Evolutionary conservation across 2,888 invertebrate species (phyloP).

Genomic region (Diplazon laetatorius): DNA sequence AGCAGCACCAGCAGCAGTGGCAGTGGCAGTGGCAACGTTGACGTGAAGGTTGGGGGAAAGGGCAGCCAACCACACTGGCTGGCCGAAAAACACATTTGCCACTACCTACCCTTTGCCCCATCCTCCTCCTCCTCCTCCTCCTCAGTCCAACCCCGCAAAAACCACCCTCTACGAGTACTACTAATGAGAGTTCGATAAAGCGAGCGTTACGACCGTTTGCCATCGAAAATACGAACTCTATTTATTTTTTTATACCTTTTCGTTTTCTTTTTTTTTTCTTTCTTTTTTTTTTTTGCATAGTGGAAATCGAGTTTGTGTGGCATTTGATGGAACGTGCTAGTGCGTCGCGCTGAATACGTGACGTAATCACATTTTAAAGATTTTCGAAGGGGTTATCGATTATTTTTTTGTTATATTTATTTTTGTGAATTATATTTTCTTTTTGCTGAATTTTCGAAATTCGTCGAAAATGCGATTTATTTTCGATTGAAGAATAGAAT

Average conservation of each 20-base stretch:
- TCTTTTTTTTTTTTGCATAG: slow-evolving; percentile 14
- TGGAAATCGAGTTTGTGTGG: neutral
- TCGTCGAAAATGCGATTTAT: neutral
- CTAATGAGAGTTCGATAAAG: slow-evolving; percentile 83
- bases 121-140: slow-evolving; percentile 36
- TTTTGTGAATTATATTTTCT: no score
- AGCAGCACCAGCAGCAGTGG: slow-evolving; percentile 38
- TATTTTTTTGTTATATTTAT: neutral
- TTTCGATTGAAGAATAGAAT: neutral
- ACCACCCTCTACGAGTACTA: slow-evolving; percentile 68
- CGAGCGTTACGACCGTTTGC: slow-evolving; percentile 80
- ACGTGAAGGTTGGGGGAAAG: slow-evolving; percentile 53
- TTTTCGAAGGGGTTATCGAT: neutral
- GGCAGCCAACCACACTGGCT: slow-evolving; percentile 80
- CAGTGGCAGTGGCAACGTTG: slow-evolving; percentile 52
- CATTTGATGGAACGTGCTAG: neutral
- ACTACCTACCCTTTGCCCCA: slow-evolving; percentile 66
- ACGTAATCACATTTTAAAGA: neutral
- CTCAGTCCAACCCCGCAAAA: slow-evolving; percentile 49
- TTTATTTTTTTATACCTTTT: no score
- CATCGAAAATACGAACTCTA: slow-evolving; percentile 72
- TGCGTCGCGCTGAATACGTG: neutral
- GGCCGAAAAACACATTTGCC: slow-evolving; percentile 81
- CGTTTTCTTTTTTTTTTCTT: slow-evolving; percentile 1
- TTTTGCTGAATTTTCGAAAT: no score